These are phyloP conservation scores for Eptesicus fuscus DNA, from an alignment of 2,113 vertebrate genomes.

Conservation along the genomic window DNA sequence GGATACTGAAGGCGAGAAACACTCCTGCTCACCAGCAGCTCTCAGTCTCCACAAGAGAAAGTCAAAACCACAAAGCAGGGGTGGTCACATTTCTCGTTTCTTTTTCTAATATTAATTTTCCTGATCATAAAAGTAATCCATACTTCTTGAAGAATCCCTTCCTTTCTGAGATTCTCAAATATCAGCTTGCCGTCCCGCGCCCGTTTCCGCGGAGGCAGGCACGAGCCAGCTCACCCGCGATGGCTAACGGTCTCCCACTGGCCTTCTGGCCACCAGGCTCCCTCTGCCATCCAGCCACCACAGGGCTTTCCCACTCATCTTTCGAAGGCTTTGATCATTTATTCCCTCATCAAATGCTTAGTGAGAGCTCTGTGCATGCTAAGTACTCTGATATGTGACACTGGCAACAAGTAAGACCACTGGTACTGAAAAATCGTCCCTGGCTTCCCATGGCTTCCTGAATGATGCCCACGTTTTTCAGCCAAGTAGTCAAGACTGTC, in stretches of 20 bases:
- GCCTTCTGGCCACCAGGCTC: neutral
- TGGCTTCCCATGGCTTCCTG: neutral
- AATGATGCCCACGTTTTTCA: neutral
- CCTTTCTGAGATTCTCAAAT: neutral
- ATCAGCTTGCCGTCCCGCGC: accelerated
- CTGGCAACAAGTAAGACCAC: neutral
- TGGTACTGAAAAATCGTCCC: neutral
- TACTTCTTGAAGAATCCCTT: neutral
- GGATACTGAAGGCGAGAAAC: neutral
- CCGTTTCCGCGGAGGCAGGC: neutral
- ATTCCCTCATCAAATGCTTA: neutral
- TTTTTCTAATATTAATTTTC: neutral
- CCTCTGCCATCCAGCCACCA: neutral
- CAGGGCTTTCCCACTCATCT: neutral
- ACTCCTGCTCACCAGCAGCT: neutral
- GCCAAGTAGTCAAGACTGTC: neutral
- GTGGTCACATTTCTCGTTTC: neutral
- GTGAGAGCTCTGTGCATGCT: neutral
- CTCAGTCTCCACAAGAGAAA: neutral
- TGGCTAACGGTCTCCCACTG: neutral
- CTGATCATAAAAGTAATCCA: neutral
- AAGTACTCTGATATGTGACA: neutral
- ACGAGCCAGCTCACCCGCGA: accelerated
- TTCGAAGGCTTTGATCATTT: neutral
- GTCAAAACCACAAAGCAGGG: neutral